These are phyloP conservation scores for Epicampocera succincta DNA, from an alignment of 2,888 invertebrate genomes.

Conservation along the genomic window DNA sequence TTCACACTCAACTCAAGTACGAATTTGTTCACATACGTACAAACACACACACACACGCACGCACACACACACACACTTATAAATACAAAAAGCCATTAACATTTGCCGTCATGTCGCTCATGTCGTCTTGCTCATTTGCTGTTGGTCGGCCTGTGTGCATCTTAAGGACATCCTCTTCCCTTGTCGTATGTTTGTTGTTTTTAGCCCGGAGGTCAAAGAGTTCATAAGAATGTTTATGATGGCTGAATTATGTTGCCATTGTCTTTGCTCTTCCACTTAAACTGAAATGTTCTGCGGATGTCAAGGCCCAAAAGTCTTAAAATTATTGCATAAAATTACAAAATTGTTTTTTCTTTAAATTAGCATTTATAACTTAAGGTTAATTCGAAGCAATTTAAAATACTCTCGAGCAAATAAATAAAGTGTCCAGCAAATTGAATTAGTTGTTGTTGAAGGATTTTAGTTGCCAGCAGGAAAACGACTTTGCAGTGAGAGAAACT, in stretches of 20 bases:
- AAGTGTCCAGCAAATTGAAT: constrained; percentile 10
- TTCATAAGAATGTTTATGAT: constrained; percentile 46
- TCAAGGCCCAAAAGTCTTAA: constrained; percentile 23
- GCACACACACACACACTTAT: background rate
- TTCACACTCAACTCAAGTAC: constrained; percentile 3
- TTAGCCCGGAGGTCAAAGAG: constrained; percentile 51
- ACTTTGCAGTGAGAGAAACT: too few species aligned
- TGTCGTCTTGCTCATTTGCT: constrained; percentile 27
- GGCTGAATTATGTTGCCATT: constrained; percentile 13
- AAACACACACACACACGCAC: background rate
- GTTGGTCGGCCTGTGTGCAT: background rate
- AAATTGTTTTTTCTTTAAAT: background rate
- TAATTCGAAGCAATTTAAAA: constrained; percentile 5
- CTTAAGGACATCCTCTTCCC: constrained; percentile 32
- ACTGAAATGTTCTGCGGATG: background rate
- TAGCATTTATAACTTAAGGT: constrained; percentile 24
- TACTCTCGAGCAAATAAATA: background rate
- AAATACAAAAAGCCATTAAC: constrained; percentile 20
- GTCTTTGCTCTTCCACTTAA: constrained; percentile 10
- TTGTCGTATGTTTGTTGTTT: constrained; percentile 14
- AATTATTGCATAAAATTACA: constrained; percentile 11
- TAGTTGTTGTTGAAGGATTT: background rate
- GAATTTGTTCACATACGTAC: background rate
- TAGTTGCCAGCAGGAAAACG: too few species aligned
- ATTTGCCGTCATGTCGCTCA: constrained; percentile 46